These are phyloP conservation scores for Anoplophora glabripennis DNA, from an alignment of 1,140 invertebrate genomes.

Conservation along the genomic window DNA sequence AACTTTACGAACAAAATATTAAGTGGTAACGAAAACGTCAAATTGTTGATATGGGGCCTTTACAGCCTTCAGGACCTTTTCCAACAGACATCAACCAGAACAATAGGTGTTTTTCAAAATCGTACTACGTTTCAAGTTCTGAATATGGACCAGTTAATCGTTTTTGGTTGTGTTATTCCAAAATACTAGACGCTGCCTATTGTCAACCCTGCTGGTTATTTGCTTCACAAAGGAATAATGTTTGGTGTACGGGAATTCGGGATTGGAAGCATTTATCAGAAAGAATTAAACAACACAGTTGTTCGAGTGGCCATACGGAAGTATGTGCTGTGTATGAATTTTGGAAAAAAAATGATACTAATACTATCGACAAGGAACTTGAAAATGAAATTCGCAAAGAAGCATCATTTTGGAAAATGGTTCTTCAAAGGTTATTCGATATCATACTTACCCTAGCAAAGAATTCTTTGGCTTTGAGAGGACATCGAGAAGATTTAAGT, in stretches of 20 bases:
- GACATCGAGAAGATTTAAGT: slow-evolving; percentile 15
- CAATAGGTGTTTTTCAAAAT: slow-evolving; percentile 6
- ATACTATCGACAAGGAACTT: slow-evolving; percentile 34
- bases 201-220: slow-evolving; percentile 15
- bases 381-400: slow-evolving; percentile 32
- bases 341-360: slow-evolving; percentile 28
- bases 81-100: slow-evolving; percentile 3
- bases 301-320: slow-evolving; percentile 27
- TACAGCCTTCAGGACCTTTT: background rate
- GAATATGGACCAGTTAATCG: slow-evolving; percentile 10
- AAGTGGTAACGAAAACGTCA: slow-evolving; percentile 4
- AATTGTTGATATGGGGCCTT: slow-evolving; percentile 1
- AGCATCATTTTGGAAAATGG: slow-evolving; percentile 20
- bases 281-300: slow-evolving; percentile 12
- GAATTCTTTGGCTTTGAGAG: slow-evolving; percentile 15
- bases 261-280: slow-evolving; percentile 14
- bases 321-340: slow-evolving; percentile 33
- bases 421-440: slow-evolving; percentile 12
- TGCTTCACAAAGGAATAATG: slow-evolving; percentile 10
- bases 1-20: slow-evolving; percentile 2
- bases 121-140: background rate
- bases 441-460: slow-evolving; percentile 16
- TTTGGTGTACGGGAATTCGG: slow-evolving; percentile 10
- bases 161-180: background rate
- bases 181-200: slow-evolving; percentile 16